phyloP scores from a whole-genome alignment of 1,140 invertebrate species.

The Panagrolaimus sp. region DNA sequence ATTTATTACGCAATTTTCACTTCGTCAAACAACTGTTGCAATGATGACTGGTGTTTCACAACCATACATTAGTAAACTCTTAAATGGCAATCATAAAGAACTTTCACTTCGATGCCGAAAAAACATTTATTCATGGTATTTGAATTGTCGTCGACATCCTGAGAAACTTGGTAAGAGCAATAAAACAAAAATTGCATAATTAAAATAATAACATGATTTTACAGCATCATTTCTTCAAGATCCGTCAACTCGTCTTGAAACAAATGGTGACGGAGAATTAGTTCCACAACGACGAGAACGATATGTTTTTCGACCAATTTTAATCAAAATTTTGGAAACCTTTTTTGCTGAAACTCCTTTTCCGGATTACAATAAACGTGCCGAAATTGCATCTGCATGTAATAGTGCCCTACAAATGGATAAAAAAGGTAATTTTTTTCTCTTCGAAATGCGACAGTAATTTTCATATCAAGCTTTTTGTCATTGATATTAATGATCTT shows the following conservation, averaged over 20 bases:
- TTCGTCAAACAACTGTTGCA: slow-evolving; percentile 55
- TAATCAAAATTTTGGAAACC: slow-evolving; percentile 46
- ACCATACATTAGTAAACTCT: slow-evolving; percentile 54
- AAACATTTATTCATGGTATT: slow-evolving; percentile 57
- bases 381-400: slow-evolving; percentile 51
- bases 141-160: slow-evolving; percentile 53
- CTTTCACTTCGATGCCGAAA: slow-evolving; percentile 53
- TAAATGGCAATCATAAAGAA: slow-evolving; percentile 56
- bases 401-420: slow-evolving; percentile 45
- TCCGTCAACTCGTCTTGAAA: slow-evolving; percentile 50
- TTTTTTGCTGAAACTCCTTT: slow-evolving; percentile 48
- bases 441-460: not conserved
- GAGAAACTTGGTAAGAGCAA: slow-evolving; percentile 31
- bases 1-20: slow-evolving; percentile 55
- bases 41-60: slow-evolving; percentile 55
- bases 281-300: slow-evolving; percentile 53
- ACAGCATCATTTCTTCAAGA: slow-evolving; percentile 44
- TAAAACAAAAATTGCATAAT: no score
- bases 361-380: slow-evolving; percentile 45
- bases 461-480: no score
- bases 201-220: no score
- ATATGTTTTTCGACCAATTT: slow-evolving; percentile 54
- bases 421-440: slow-evolving; percentile 42
- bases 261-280: slow-evolving; percentile 56
- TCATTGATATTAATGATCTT: no score